These are phyloP conservation scores for Centropus bengalensis DNA, from an alignment of 2,113 vertebrate genomes.

Conservation along the genomic window DNA sequence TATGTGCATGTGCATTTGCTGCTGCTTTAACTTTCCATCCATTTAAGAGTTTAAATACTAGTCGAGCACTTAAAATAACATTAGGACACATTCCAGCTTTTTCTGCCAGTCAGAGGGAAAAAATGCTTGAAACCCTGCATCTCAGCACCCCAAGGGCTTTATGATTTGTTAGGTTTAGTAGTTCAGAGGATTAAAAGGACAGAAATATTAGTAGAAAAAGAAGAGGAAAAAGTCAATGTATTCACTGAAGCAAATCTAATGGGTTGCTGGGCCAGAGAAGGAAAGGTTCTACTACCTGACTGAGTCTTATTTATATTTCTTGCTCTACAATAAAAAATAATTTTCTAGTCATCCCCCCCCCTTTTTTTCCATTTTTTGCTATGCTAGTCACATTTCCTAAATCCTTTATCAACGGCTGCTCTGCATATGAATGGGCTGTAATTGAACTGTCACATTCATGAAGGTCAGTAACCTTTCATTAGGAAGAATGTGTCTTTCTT, in stretches of 20 bases:
- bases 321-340: slow-evolving; percentile 76
- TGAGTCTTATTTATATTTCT: slow-evolving; percentile 80
- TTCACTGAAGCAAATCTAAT: slow-evolving; percentile 78
- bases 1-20: slow-evolving; percentile 50
- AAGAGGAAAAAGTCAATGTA: slow-evolving; percentile 68
- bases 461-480: slow-evolving; percentile 89
- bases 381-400: slow-evolving; percentile 83
- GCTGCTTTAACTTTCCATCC: slow-evolving; percentile 65
- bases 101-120: slow-evolving; percentile 72
- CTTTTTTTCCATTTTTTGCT: slow-evolving; percentile 60
- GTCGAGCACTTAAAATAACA: slow-evolving; percentile 79
- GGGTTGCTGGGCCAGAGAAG: slow-evolving; percentile 65
- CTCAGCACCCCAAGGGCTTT: slow-evolving; percentile 76
- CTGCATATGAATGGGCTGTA: slow-evolving; percentile 86
- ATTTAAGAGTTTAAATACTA: slow-evolving; percentile 77
- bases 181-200: slow-evolving; percentile 79
- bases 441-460: slow-evolving; percentile 85
- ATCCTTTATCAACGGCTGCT: slow-evolving; percentile 82
- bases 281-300: slow-evolving; percentile 75
- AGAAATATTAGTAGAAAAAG: slow-evolving; percentile 76
- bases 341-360: slow-evolving; percentile 65
- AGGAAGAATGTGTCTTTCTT: slow-evolving; percentile 86
- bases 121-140: slow-evolving; percentile 67
- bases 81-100: slow-evolving; percentile 77
- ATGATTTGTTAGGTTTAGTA: slow-evolving; percentile 79